phyloP scores from a whole-genome alignment of 1,140 invertebrate genomes.

The Drosophila watanabei region DNA sequence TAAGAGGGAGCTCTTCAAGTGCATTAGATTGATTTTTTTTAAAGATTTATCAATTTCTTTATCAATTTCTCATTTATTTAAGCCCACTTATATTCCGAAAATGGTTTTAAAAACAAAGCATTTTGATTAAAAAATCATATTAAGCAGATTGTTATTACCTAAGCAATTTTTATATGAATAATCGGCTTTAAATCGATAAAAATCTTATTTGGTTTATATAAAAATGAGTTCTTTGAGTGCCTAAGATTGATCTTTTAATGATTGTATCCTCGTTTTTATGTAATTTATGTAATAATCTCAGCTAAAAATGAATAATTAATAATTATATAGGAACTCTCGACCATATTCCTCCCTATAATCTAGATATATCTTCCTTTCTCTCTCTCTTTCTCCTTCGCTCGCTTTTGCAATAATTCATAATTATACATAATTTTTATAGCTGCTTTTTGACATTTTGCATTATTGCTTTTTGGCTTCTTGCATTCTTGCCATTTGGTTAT shows the following conservation, averaged over 20 bases:
- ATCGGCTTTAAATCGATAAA: too few relatives aligned
- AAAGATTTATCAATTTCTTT: too few relatives aligned
- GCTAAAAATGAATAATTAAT: neutral
- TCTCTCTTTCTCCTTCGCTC: slow-evolving; percentile 19
- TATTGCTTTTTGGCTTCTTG: slow-evolving; percentile 7
- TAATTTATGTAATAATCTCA: neutral
- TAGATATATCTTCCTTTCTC: neutral
- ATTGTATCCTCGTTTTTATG: neutral
- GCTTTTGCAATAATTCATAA: slow-evolving; percentile 3
- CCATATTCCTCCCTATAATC: neutral
- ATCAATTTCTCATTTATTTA: too few relatives aligned
- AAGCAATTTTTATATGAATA: too few relatives aligned
- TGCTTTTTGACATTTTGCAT: slow-evolving; percentile 20
- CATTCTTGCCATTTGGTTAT: slow-evolving; percentile 32
- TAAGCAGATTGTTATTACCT: too few relatives aligned
- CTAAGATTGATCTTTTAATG: neutral
- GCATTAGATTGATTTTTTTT: neutral
- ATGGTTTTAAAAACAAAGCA: too few relatives aligned
- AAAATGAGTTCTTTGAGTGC: neutral
- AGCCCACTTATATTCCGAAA: too few relatives aligned
- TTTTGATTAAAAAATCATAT: too few relatives aligned
- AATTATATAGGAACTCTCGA: neutral
- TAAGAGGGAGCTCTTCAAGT: too few relatives aligned
- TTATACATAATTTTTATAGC: slow-evolving; percentile 5
- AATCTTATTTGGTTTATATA: too few relatives aligned